A percentile compares a stretch with the other conserved stretches of the same genome.
Conservation (phyloP, 2,888 invertebrate genomes). For the Leptinotarsa peninsularis region DNA sequence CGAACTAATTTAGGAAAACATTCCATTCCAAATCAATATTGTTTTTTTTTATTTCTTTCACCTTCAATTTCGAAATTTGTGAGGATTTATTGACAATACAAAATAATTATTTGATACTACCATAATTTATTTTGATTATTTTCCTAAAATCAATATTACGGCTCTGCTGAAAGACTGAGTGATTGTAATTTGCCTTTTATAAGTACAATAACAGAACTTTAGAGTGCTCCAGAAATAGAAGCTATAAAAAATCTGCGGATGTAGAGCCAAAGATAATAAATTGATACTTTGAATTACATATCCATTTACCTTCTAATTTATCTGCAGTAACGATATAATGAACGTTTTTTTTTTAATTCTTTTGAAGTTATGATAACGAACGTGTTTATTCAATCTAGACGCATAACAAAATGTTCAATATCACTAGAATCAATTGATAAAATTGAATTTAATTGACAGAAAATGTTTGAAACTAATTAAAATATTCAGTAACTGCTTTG, state of each 20-base stretch:
- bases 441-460: no score
- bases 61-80: neutral
- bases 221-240: constrained; percentile 26
- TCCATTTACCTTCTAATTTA: constrained; percentile 8
- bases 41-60: no score
- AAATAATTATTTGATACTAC: neutral
- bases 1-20: no score
- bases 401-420: no score
- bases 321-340: neutral
- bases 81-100: neutral
- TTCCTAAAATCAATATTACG: constrained; percentile 4
- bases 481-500: no score
- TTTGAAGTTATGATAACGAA: no score
- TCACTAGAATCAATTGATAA: no score
- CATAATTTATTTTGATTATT: constrained; percentile 5
- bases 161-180: neutral
- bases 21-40: no score
- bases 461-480: no score
- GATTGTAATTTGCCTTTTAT: constrained; percentile 6
- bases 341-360: neutral
- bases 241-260: neutral
- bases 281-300: constrained; percentile 1
- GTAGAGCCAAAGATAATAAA: constrained; percentile 10
- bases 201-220: constrained; percentile 12
- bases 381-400: no score